Evolutionary conservation across 2,888 invertebrate genomes (phyloP), one percentile per base, ranked within the genome.

Genomic region (Axea sp.): DNA sequence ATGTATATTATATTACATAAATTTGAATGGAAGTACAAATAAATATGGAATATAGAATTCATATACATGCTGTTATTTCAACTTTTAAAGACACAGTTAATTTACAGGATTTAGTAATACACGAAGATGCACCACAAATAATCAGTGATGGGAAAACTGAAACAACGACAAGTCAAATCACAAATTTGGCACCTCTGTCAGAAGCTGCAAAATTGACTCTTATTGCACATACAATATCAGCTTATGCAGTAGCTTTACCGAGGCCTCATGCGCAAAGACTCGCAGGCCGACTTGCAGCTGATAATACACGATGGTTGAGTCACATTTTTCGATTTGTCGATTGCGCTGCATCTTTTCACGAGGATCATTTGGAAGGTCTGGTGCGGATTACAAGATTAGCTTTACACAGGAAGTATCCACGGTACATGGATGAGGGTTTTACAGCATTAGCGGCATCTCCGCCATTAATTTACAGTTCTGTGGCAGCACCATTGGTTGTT

Each of bases 271-370:
- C 96, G 53, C 92, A 94, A 59, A 92, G 94, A 80, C 90, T 97
- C 11, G 94, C 95, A 31, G 92, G 93, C 30, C 92, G 94, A 80
- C 92, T 97, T 77, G 93, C 94, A 0, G 93, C 93, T 19, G 97
- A 97, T 83, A 95, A 95, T 0, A 94, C 95, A 2, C 89, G 95
- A 77, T 97, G 97, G 97, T 89, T 97, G 81, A 92, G 95, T 51
- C 93, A 95, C 82, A 90, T 97, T 87, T 89, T 73, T 87, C 95
- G 96, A 80, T 93, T 96, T 86, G 90, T 93, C 71, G 95, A 96
- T 81, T 93, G 94, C 69, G 92, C 93, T 24, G 93, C 95, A 1
- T 95, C 93, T 84, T 96, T 95, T 84, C 96, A 97, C 83, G 94
- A 95, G 76, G 97, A 97, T 80, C 94, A 93, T 75, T 88, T 94